Evolutionary conservation across 2,113 vertebrate genomes (phyloP), one percentile per base, ranked within the genome.

Genomic region (Nycticryphes semicollaris): DNA sequence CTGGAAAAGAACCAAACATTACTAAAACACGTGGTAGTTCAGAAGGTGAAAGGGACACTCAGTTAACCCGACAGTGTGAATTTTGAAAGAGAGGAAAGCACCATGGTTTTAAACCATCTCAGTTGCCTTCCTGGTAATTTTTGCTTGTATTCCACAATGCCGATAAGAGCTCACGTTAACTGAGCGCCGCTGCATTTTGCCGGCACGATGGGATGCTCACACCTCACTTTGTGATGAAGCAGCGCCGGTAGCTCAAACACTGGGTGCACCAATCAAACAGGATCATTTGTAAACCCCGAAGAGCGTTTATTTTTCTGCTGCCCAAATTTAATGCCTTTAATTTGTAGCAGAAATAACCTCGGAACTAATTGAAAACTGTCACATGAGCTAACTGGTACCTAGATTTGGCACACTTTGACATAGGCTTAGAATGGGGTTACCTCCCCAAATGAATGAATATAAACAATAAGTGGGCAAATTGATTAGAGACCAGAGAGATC

Each of bases 111-210:
- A 78, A 60, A 89, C 63, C 33, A 28, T 59, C 59, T 74, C 73
- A 63, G 66, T 12, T 84, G n/a, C 60, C 66, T 89, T 66, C 81
- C 67, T 37, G 59, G 41, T 95, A 41, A 75, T 92, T 56, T 48
- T 28, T 54, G 74, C 62, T 96, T 81, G 56, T 50, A 84, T 88
- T 92, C 80, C 67, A 91, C 91, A 89, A 63, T 14, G 45, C 68
- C 89, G 93, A 86, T 76, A 86, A 96, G 62, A 75, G 62, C 73
- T 94, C 60, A 25, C 53, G 82, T 90, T 90, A 92, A 93, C 70
- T 79, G 62, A 80, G 69, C 54, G 72, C 80, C 64, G 66, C 84
- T 48, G 75, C 70, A 74, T n/a, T 83, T 89, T 89, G 54, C 69
- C 74, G 90, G 91, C 82, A 45, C 6, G 43, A 64, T 14, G 57